Evolutionary conservation across 2,113 vertebrate species (phyloP).

Genomic region (Gambusia affinis): DNA sequence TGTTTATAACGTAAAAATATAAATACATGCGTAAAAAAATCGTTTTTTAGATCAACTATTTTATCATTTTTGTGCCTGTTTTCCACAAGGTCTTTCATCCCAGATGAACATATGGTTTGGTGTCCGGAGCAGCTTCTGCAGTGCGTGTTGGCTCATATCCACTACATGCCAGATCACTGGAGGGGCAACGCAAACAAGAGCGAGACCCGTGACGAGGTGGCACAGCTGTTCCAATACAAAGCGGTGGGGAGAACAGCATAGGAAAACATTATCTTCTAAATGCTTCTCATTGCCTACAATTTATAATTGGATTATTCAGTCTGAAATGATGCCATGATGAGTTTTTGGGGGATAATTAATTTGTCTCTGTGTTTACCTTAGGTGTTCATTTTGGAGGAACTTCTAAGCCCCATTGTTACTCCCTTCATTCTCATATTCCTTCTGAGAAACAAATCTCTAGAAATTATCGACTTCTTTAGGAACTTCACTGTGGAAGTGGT

Average conservation of each 20-base stretch:
- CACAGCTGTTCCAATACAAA: constrained; percentile 99
- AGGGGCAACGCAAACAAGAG: constrained; percentile 95
- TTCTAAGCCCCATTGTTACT: constrained; percentile 95
- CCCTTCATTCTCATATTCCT: constrained; percentile 95
- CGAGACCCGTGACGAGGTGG: constrained; percentile 96
- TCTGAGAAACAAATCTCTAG: constrained; percentile 92
- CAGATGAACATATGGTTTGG: constrained; percentile 97
- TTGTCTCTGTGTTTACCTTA: constrained; percentile 49
- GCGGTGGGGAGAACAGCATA: constrained; percentile 83
- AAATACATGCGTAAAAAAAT: not conserved
- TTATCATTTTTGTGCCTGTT: constrained; percentile 27
- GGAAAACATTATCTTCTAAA: constrained; percentile 17
- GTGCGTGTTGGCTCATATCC: constrained; percentile 95
- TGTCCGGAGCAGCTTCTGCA: constrained; percentile 98
- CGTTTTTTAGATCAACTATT: not conserved
- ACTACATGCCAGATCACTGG: constrained; percentile 99
- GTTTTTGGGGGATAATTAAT: not conserved
- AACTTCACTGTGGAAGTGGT: constrained; percentile 99
- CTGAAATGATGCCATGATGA: not conserved
- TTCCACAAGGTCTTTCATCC: constrained; percentile 91
- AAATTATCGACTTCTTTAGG: constrained; percentile 98
- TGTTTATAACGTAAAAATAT: not conserved
- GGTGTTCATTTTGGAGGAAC: constrained; percentile 97
- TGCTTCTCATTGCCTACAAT: not conserved
- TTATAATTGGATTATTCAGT: not conserved